phyloP scores from a whole-genome alignment of 2,888 invertebrate genomes.

The Craniophora ligustri region DNA sequence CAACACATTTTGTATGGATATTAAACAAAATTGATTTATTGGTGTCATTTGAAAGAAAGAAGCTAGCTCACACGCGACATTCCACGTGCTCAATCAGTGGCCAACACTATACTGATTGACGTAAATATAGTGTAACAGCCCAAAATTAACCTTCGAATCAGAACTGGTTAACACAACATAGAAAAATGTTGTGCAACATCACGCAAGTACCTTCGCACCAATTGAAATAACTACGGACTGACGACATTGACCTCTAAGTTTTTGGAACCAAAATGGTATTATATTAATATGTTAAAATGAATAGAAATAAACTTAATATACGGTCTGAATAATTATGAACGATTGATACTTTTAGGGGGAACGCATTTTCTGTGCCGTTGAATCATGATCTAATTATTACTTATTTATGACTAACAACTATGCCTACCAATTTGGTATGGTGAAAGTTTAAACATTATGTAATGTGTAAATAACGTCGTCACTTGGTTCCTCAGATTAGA shows the following conservation, averaged over 20 bases:
- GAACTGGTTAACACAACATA: constrained; percentile 29
- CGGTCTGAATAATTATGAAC: too few species aligned
- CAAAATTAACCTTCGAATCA: constrained; percentile 28
- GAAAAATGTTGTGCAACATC: constrained; percentile 44
- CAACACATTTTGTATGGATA: neutral
- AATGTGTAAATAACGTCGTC: too few species aligned
- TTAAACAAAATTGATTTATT: neutral
- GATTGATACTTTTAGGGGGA: too few species aligned
- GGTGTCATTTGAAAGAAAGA: neutral
- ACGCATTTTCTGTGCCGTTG: too few species aligned
- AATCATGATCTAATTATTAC: too few species aligned
- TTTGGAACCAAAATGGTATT: neutral
- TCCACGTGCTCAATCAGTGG: constrained; percentile 14
- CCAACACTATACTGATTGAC: constrained; percentile 5
- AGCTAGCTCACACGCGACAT: neutral
- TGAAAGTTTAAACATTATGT: too few species aligned
- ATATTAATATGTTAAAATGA: neutral
- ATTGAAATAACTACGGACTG: constrained; percentile 17
- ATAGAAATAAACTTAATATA: neutral
- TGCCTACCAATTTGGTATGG: too few species aligned
- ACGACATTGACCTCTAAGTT: constrained; percentile 18
- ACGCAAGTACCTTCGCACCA: constrained; percentile 10
- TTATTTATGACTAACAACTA: too few species aligned
- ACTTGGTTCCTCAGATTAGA: too few species aligned
- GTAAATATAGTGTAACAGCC: constrained; percentile 14